A percentile compares a stretch with the other conserved stretches of the same genome.
Evolutionary conservation across 2,797 vertebrate species (phyloP).

Genomic region (Crocidura indochinensis): DNA sequence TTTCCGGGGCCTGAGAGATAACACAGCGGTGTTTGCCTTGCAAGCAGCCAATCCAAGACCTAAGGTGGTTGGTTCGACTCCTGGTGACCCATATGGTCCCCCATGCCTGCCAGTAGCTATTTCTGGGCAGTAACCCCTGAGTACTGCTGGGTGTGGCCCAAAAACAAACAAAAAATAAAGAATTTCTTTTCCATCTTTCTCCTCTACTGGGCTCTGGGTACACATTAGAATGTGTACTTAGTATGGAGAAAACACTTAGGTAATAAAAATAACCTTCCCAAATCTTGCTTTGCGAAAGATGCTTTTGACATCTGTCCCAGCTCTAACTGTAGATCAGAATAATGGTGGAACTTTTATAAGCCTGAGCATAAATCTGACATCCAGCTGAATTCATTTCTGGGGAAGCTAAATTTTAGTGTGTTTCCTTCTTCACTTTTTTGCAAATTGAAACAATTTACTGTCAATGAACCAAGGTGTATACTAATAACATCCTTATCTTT

Average conservation of each 20-base stretch:
- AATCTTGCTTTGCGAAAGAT: conserved; percentile 82
- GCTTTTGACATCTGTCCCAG: conserved; percentile 79
- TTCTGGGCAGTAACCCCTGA: no score
- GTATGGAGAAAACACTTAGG: conserved; percentile 77
- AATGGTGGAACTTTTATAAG: conserved; percentile 47
- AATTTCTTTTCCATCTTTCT: not conserved
- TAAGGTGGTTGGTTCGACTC: no score
- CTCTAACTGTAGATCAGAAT: conserved; percentile 57
- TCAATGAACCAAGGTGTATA: conserved; percentile 30
- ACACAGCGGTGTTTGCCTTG: no score
- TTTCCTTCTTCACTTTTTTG: conserved; percentile 69
- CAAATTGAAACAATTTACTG: conserved; percentile 22
- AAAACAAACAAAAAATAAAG: no score
- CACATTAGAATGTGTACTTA: conserved; percentile 66
- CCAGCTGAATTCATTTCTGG: conserved; percentile 36
- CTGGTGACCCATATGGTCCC: no score
- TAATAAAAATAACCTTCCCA: conserved; percentile 83
- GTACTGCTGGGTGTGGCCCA: no score
- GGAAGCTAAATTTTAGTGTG: conserved; percentile 64
- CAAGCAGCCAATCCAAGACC: no score
- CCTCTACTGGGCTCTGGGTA: not conserved
- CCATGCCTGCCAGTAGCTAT: no score
- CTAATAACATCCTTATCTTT: conserved; percentile 61
- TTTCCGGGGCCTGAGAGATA: no score
- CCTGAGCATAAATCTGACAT: conserved; percentile 12